These are phyloP conservation scores for Dione vanillae DNA, from an alignment of 2,888 invertebrate species.

Conservation along the genomic window DNA sequence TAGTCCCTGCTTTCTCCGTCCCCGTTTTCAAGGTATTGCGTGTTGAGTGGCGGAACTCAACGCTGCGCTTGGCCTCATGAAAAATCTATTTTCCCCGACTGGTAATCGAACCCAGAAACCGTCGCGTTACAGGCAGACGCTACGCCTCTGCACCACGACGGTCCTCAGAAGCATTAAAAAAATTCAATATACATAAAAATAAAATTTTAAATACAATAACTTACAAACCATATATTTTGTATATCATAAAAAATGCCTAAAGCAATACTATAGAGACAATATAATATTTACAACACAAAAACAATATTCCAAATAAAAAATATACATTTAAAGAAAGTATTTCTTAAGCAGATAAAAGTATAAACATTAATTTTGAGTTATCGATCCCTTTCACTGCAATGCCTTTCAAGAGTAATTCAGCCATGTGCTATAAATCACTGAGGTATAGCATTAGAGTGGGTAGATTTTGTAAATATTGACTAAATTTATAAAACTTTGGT, in stretches of 20 bases:
- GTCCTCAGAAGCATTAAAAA: no score
- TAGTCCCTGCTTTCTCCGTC: no score
- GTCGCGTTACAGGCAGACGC: no score
- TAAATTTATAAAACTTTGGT: constrained; percentile 41
- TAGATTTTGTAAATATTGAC: constrained; percentile 45
- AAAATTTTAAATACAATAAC: constrained; percentile 3
- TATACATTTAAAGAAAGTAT: background rate
- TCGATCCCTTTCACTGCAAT: background rate
- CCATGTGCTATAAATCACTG: constrained; percentile 42
- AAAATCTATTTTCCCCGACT: no score
- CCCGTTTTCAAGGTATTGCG: no score
- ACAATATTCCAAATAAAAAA: constrained; percentile 4
- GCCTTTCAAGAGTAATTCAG: constrained; percentile 20
- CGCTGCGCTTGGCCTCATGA: no score
- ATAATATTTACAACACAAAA: background rate
- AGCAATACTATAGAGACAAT: background rate
- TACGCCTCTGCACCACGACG: no score
- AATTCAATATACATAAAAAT: no score
- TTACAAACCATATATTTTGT: background rate
- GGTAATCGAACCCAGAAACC: no score
- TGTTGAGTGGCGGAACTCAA: no score
- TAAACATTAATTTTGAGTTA: constrained; percentile 24
- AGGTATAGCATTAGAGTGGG: constrained; percentile 40
- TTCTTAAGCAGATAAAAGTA: constrained; percentile 19
- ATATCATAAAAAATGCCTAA: constrained; percentile 7